Evolutionary conservation across 2,888 invertebrate species (phyloP).

Genomic region (Drosophila borborema): DNA sequence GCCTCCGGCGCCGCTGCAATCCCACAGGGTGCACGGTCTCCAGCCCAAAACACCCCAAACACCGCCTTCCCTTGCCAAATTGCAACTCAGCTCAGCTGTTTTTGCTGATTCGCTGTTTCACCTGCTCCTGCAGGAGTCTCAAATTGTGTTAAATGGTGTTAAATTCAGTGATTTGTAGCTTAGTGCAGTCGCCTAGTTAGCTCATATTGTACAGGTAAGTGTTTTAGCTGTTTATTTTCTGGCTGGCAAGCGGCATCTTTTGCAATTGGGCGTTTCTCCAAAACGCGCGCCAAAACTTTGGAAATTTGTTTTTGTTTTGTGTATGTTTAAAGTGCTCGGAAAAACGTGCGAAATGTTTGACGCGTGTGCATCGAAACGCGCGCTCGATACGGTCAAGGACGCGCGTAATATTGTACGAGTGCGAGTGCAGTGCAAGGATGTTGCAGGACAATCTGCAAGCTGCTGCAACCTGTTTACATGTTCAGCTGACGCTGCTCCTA

Average conservation of each 20-base stretch:
- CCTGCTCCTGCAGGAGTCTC: slow-evolving; percentile 14
- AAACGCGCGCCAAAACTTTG: slow-evolving; percentile 54
- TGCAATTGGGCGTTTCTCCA: slow-evolving; percentile 22
- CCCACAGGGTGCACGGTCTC: slow-evolving; percentile 55
- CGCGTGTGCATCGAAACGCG: slow-evolving; percentile 17
- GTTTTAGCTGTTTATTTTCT: neutral
- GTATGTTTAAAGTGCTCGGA: slow-evolving; percentile 17
- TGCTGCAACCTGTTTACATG: slow-evolving; percentile 29
- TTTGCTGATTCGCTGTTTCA: slow-evolving; percentile 29
- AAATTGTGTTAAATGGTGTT: slow-evolving; percentile 36
- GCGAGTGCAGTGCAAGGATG: slow-evolving; percentile 20
- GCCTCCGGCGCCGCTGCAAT: slow-evolving; percentile 50
- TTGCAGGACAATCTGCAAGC: slow-evolving; percentile 18
- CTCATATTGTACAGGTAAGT: slow-evolving; percentile 44
- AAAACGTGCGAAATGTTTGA: slow-evolving; percentile 17
- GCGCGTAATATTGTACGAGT: neutral
- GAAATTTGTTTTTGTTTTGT: slow-evolving; percentile 4
- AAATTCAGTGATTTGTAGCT: slow-evolving; percentile 14
- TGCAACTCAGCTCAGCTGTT: slow-evolving; percentile 51
- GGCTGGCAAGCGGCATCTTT: slow-evolving; percentile 32
- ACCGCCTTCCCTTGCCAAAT: slow-evolving; percentile 5
- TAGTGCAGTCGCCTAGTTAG: slow-evolving; percentile 24
- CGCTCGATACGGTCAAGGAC: slow-evolving; percentile 47
- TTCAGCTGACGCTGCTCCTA: neutral
- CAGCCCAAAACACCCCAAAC: slow-evolving; percentile 15